Percentiles rank a stretch among this genome's conserved stretches.
phyloP scores from a whole-genome alignment of 2,797 vertebrate genomes.

The Clarias laeviceps region DNA sequence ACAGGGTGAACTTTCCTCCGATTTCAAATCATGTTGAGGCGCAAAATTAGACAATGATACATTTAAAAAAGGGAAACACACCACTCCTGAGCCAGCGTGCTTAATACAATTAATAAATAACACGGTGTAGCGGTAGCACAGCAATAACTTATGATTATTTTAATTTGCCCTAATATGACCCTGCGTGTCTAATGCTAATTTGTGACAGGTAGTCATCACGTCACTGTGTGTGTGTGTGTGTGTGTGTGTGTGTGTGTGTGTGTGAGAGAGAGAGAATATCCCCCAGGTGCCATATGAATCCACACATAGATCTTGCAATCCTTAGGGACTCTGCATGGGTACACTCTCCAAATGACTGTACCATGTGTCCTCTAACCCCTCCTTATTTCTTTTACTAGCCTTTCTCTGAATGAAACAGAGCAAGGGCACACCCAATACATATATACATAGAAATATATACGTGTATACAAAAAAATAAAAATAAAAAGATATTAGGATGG shows the following conservation, averaged over 20 bases:
- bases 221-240: constrained; percentile 9
- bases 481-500: not conserved
- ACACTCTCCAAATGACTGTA: constrained; percentile 1
- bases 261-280: constrained; percentile 16
- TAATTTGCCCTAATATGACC: constrained; percentile 29
- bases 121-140: not conserved
- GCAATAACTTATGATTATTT: not conserved
- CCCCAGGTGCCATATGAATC: constrained; percentile 22
- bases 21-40: not conserved
- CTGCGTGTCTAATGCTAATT: constrained; percentile 7
- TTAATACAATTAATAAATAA: not conserved
- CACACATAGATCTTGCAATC: constrained; percentile 25
- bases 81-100: too few species aligned
- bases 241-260: constrained; percentile 12
- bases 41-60: not conserved
- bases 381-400: not conserved
- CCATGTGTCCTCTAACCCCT: constrained; percentile 2
- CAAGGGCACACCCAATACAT: constrained; percentile 12
- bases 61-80: not conserved
- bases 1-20: not conserved
- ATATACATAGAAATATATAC: too few species aligned
- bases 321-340: not conserved
- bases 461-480: too few species aligned
- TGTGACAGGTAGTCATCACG: constrained; percentile 14
- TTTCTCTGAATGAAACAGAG: constrained; percentile 12